Conservation (phyloP, 2,797 vertebrate genomes). For the Amblyopsis hoosieri region DNA sequence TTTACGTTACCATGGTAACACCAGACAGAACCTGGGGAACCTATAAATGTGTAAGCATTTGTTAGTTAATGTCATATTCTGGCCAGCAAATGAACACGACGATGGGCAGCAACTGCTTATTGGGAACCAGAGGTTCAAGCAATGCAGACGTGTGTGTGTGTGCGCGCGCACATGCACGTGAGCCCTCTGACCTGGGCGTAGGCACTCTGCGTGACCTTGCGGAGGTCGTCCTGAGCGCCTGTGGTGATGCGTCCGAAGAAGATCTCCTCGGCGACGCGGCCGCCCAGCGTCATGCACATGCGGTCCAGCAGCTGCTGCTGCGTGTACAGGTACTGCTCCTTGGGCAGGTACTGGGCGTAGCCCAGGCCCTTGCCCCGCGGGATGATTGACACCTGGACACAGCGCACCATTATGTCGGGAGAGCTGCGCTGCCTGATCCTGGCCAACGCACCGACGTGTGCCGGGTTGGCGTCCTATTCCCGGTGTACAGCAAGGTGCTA, state of each 20-base stretch:
- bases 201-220: conserved; percentile 95
- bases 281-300: conserved; percentile 97
- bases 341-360: conserved; percentile 95
- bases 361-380: conserved; percentile 93
- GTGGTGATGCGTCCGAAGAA: conserved; percentile 95
- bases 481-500: not conserved
- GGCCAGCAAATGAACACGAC: not conserved
- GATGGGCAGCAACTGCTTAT: not conserved
- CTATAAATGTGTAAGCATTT: too few species aligned
- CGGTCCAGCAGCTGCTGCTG: conserved; percentile 94
- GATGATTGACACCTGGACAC: conserved; percentile 92
- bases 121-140: not conserved
- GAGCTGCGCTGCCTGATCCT: not conserved
- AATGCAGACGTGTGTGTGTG: not conserved
- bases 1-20: too few species aligned
- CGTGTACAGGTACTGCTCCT: conserved; percentile 94
- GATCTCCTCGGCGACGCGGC: conserved; percentile 91
- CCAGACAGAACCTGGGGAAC: not conserved
- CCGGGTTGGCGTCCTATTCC: not conserved
- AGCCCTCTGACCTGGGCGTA: conserved; percentile 58
- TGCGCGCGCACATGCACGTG: not conserved
- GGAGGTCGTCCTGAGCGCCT: conserved; percentile 93
- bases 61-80: not conserved
- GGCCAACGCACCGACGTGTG: not conserved
- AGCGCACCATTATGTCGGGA: not conserved